These are phyloP conservation scores for Hapalemur alaotrensis DNA, from an alignment of 2,797 vertebrate genomes.

Conservation along the genomic window DNA sequence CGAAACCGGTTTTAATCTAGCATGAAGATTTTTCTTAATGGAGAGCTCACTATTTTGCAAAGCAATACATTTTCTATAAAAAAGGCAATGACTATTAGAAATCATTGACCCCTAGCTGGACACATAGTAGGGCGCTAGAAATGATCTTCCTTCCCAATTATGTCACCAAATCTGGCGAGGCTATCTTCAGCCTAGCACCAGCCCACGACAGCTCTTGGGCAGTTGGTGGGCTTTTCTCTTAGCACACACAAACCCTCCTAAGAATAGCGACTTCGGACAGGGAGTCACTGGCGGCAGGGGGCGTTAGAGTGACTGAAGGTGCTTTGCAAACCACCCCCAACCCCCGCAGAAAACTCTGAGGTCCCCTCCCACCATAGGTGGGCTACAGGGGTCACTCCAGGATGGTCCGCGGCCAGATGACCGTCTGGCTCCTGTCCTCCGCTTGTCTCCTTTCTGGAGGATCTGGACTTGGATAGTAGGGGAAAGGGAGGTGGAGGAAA, in stretches of 20 bases:
- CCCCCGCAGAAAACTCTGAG: neutral
- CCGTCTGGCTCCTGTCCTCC: neutral
- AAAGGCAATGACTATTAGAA: slow-evolving; percentile 17
- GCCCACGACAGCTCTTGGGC: neutral
- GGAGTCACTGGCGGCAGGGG: neutral
- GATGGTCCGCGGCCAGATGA: neutral
- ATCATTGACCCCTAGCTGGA: neutral
- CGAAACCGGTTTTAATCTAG: slow-evolving; percentile 6
- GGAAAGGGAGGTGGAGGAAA: neutral
- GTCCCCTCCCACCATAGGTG: neutral
- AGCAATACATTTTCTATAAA: neutral
- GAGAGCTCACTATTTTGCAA: slow-evolving; percentile 44
- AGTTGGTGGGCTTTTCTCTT: neutral
- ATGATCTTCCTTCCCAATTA: neutral
- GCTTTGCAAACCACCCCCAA: neutral
- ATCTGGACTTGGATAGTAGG: neutral
- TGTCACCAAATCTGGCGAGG: neutral
- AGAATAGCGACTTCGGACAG: neutral
- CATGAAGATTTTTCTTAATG: slow-evolving; percentile 45
- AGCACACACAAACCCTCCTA: neutral
- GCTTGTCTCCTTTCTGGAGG: neutral
- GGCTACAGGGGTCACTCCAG: neutral
- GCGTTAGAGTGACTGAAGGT: slow-evolving; percentile 12
- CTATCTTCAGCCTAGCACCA: neutral
- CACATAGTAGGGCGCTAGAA: slow-evolving; percentile 46